Evolutionary conservation across 2,113 vertebrate species (phyloP).

Genomic region (Colius striatus): DNA sequence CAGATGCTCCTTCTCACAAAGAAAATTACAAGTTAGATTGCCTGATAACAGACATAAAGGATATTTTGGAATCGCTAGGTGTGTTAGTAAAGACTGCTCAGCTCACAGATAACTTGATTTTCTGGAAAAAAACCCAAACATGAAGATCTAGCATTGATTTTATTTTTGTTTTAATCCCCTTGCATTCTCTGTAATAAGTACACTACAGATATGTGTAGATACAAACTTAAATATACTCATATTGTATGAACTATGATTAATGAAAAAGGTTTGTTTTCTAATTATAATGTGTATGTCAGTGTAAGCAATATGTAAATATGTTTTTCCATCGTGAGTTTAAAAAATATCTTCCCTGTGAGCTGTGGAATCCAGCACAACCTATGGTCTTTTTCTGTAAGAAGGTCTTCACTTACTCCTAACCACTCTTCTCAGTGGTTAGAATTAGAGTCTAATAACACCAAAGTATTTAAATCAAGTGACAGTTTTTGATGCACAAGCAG

Average conservation of each 20-base stretch:
- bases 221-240: background rate
- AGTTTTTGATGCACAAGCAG: background rate
- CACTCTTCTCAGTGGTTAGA: background rate
- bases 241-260: background rate
- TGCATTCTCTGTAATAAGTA: background rate
- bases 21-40: slow-evolving; percentile 90
- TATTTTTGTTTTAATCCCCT: background rate
- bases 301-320: background rate
- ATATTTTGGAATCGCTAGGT: slow-evolving; percentile 97
- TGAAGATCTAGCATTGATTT: background rate
- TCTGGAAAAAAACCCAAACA: background rate
- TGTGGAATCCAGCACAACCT: background rate
- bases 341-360: background rate
- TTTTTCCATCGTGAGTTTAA: background rate
- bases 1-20: slow-evolving; percentile 86
- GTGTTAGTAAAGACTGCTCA: slow-evolving; percentile 43
- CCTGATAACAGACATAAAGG: slow-evolving; percentile 93
- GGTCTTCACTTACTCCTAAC: background rate
- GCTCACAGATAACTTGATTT: background rate
- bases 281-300: background rate
- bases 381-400: background rate
- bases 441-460: background rate
- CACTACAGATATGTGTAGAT: background rate
- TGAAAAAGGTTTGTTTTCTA: background rate
- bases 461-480: background rate